phyloP scores from a whole-genome alignment of 1,140 invertebrate genomes.

The Lepidurus packardi region DNA sequence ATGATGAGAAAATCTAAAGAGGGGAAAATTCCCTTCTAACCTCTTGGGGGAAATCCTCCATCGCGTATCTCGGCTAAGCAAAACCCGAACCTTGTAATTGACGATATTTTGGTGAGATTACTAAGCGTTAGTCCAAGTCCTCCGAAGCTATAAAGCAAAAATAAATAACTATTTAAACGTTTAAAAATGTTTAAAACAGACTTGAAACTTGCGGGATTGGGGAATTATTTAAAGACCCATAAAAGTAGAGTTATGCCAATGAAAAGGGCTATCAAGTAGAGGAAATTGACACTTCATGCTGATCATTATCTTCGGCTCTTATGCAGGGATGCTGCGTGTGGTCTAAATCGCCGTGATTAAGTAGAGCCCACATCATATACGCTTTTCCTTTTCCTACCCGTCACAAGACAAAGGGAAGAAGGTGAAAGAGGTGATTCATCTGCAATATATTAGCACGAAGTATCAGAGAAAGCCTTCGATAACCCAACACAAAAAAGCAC shows the following conservation, averaged over 20 bases:
- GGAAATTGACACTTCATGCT: conserved; percentile 5
- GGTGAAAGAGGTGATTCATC: conserved; percentile 17
- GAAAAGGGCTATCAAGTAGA: conserved; percentile 13
- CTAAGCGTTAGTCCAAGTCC: too few species aligned
- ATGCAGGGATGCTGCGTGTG: neutral
- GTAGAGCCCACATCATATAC: neutral
- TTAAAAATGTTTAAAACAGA: too few species aligned
- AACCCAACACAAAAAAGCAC: neutral
- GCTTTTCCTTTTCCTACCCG: neutral
- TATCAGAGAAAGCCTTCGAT: conserved; percentile 6
- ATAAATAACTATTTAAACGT: too few species aligned
- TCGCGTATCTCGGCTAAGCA: too few species aligned
- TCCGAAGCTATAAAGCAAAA: too few species aligned
- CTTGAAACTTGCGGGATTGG: neutral
- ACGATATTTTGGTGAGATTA: too few species aligned
- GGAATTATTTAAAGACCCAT: neutral
- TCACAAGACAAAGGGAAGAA: neutral
- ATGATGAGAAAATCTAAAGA: too few species aligned
- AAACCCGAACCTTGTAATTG: too few species aligned
- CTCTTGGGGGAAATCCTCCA: too few species aligned
- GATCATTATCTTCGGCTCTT: conserved; percentile 1
- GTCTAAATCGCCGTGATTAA: conserved; percentile 14
- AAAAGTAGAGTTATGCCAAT: conserved; percentile 19
- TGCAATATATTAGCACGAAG: neutral
- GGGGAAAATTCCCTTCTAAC: too few species aligned